Percentiles rank a stretch among this genome's conserved stretches.
These are phyloP conservation scores for Antedon mediterranea DNA, from an alignment of 53 echinoderm and acorn worm genomes.

Conservation along the genomic window DNA sequence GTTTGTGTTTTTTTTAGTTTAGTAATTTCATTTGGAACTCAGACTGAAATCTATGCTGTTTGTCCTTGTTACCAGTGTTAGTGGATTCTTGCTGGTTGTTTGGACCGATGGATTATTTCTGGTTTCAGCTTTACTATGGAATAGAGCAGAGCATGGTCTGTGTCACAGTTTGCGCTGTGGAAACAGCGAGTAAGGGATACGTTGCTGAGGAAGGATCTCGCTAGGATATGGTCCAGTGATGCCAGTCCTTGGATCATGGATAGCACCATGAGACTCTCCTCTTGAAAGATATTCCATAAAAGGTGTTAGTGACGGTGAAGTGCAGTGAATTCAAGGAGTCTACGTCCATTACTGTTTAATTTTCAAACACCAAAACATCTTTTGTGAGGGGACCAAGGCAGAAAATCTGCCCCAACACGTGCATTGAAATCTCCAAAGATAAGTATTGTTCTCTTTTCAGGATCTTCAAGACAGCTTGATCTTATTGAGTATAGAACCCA, in stretches of 20 bases:
- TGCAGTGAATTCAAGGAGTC: neutral
- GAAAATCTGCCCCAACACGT: neutral
- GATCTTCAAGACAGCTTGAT: neutral
- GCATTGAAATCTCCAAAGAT: neutral
- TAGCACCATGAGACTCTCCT: neutral
- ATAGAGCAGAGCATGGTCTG: neutral
- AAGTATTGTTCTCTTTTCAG: neutral
- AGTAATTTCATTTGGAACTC: neutral
- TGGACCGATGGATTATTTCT: neutral
- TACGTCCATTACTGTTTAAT: neutral
- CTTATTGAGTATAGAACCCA: neutral
- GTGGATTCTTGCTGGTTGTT: neutral
- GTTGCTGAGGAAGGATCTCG: neutral
- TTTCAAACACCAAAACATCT: neutral
- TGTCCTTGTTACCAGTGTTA: neutral
- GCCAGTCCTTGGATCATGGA: neutral
- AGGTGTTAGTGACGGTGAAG: neutral
- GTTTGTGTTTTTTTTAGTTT: neutral
- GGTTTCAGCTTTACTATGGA: neutral
- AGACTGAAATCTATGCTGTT: neutral
- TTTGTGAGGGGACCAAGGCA: neutral
- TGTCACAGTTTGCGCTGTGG: neutral
- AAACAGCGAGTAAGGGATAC: neutral
- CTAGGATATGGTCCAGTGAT: neutral
- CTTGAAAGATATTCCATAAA: too few species aligned